Evolutionary conservation across 2,888 invertebrate genomes (phyloP), one percentile per base, ranked within the genome.

Genomic region (Cephalotes varians): DNA sequence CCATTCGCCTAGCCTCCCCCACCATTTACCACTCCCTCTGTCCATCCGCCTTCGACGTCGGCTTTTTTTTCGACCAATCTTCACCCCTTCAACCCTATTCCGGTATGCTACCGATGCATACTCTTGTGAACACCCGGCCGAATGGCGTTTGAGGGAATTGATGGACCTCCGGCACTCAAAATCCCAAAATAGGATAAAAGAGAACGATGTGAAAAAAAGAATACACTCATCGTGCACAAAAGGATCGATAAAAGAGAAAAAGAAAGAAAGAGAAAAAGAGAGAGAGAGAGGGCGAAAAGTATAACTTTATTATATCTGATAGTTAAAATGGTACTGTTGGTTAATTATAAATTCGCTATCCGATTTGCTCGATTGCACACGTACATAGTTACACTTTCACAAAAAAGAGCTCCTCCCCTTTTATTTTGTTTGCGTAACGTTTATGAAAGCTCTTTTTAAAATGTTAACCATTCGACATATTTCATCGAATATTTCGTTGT

Each of bases 131-230:
- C 82, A 74, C 44, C 54, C 81, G 82, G 82, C 72, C 86, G 86
- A 86, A 88, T 83, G 82, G 87, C 90, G 86, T 87, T 89, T 83
- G 60, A 81, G 83, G 80, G 86, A 87, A 87, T 87, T 89, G 90
- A 89, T 85, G 86, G 87, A 90, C 90, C 88, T 79, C 67, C 62
- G 84, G 51, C 58, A 73, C 65, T 81, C 85, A 87, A 83, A 76
- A 81, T 76, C 67, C 81, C 84, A 69, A 80, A 83, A 87, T 85
- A 85, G 49, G 44, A 56, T 54, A 31, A 79, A 83, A 88, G 80
- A 87, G 79, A 74, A 60, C 60, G 74, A 58, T 47, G n/a, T 56
- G 12, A 80, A 60, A 72, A 71, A 72, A 25, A 73, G 51, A 62
- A 40, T 60, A 60, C 37, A 34, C 44, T 54, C 25, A 44, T 54